Percentiles rank a stretch among this genome's conserved stretches.
phyloP scores from a whole-genome alignment of 2,888 invertebrate genomes.

The Labia minor region DNA sequence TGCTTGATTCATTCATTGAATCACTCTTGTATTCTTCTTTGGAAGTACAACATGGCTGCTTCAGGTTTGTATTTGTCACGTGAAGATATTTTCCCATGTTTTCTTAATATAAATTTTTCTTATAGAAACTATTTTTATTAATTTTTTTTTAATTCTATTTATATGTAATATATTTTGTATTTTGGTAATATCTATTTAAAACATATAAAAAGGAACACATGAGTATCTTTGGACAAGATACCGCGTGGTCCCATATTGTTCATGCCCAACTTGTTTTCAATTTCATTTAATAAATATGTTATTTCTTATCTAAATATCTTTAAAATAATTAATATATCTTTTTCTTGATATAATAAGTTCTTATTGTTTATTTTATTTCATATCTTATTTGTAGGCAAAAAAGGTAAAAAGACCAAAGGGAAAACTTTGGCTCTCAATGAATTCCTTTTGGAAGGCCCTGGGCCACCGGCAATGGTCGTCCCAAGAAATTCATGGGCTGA shows the following conservation, averaged over 20 bases:
- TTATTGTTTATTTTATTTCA: conserved; percentile 27
- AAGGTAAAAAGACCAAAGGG: conserved; percentile 76
- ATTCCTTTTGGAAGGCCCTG: conserved; percentile 55
- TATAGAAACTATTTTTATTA: too few relatives aligned
- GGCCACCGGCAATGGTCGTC: conserved; percentile 40
- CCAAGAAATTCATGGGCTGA: conserved; percentile 63
- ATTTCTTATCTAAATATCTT: conserved; percentile 36
- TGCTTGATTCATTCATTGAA: too few relatives aligned
- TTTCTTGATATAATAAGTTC: conserved; percentile 19
- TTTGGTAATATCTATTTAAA: too few relatives aligned
- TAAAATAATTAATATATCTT: conserved; percentile 17
- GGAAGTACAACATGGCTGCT: conserved; percentile 52
- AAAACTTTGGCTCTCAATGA: conserved; percentile 69
- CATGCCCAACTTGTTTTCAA: not conserved
- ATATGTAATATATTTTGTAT: too few relatives aligned
- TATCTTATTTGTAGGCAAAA: conserved; percentile 52
- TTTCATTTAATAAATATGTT: not conserved
- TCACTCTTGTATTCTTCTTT: too few relatives aligned
- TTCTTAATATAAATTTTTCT: conserved; percentile 25
- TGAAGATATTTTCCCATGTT: too few relatives aligned
- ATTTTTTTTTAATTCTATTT: too few relatives aligned
- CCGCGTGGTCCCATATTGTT: conserved; percentile 18
- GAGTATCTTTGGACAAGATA: not conserved
- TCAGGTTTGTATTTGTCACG: conserved; percentile 50
- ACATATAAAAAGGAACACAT: not conserved